Evolutionary conservation across 2,888 invertebrate genomes (phyloP).

Genomic region (Leucophora obtusa): DNA sequence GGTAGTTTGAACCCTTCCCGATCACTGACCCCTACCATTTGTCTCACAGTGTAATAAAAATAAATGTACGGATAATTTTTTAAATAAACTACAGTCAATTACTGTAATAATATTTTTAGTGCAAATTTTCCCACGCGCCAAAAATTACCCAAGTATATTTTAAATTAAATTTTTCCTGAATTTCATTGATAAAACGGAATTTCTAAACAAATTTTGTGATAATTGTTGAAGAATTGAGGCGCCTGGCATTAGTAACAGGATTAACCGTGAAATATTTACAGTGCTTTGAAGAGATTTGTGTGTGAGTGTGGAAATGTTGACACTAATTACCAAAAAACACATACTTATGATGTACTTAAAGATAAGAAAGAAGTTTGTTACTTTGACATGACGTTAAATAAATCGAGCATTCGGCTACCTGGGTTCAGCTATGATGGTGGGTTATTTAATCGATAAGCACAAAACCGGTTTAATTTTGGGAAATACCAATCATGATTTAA

Average conservation of each 20-base stretch:
- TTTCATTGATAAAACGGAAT: slow-evolving; percentile 43
- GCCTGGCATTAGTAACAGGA: slow-evolving; percentile 13
- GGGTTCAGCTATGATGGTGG: neutral
- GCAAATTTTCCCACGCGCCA: slow-evolving; percentile 30
- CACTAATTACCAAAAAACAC: slow-evolving; percentile 22
- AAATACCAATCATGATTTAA: slow-evolving; percentile 17
- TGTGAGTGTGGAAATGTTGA: slow-evolving; percentile 29
- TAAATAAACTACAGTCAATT: too few relatives aligned
- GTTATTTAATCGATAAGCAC: slow-evolving; percentile 20
- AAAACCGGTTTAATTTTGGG: slow-evolving; percentile 19
- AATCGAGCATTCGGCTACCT: slow-evolving; percentile 11
- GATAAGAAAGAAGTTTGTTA: neutral
- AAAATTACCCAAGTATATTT: slow-evolving; percentile 16
- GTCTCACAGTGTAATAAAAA: too few relatives aligned
- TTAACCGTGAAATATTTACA: slow-evolving; percentile 30
- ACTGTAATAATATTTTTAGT: too few relatives aligned
- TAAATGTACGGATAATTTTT: too few relatives aligned
- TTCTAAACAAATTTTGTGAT: slow-evolving; percentile 13
- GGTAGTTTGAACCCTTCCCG: too few relatives aligned
- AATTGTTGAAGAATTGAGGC: slow-evolving; percentile 22
- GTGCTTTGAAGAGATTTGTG: neutral
- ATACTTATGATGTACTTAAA: neutral
- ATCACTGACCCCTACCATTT: too few relatives aligned
- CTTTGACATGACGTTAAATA: neutral
- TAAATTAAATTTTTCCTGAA: slow-evolving; percentile 17